These are phyloP conservation scores for Halictus quadricinctus DNA, from an alignment of 2,888 invertebrate genomes.

Conservation along the genomic window DNA sequence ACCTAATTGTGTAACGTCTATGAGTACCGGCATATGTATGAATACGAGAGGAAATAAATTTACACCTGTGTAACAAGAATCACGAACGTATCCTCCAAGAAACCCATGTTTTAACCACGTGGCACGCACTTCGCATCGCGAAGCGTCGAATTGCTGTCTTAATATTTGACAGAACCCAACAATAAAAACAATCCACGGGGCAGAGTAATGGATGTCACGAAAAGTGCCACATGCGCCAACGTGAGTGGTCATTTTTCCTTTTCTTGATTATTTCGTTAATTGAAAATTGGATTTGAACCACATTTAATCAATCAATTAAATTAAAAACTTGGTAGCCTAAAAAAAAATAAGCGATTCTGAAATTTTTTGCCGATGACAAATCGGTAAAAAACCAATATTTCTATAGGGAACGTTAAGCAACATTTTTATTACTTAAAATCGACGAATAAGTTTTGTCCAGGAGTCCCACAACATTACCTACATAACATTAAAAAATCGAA, in stretches of 20 bases:
- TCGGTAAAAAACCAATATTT: background rate
- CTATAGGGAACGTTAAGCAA: too few species aligned
- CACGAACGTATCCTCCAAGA: conserved; percentile 92
- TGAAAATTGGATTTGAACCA: background rate
- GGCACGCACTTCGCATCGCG: conserved; percentile 63
- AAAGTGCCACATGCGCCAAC: background rate
- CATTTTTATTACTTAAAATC: background rate
- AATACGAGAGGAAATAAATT: conserved; percentile 56
- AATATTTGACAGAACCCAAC: conserved; percentile 28
- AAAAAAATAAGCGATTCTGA: background rate
- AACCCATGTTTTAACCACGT: conserved; percentile 86
- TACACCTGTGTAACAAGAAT: conserved; percentile 89
- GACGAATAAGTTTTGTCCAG: too few species aligned
- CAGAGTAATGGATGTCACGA: background rate
- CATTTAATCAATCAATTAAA: background rate
- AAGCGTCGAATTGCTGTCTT: conserved; percentile 30
- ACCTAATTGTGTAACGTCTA: conserved; percentile 60
- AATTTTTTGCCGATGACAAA: background rate
- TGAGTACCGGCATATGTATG: conserved; percentile 36
- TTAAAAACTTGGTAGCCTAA: background rate
- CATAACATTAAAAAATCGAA: background rate
- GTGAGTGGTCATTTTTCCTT: background rate
- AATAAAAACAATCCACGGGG: conserved; percentile 24
- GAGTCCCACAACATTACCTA: background rate
- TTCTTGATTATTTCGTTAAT: background rate